phyloP scores from a whole-genome alignment of 2,113 vertebrate species.

The Xiphophorus couchianus region DNA sequence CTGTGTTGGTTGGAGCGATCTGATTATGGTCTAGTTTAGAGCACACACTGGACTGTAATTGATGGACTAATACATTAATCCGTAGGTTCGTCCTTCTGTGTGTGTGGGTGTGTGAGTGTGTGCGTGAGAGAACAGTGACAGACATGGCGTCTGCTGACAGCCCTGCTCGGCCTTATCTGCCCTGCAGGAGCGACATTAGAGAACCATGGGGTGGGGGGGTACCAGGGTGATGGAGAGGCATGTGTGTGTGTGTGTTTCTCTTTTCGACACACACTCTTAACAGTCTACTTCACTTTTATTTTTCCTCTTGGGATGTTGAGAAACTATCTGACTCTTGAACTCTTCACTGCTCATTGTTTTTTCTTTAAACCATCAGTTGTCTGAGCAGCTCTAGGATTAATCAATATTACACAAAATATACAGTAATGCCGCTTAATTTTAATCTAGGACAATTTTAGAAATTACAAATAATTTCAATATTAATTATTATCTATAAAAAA shows the following conservation, averaged over 20 bases:
- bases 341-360: background rate
- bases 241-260: slow-evolving; percentile 14
- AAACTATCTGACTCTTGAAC: slow-evolving; percentile 7
- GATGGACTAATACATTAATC: slow-evolving; percentile 32
- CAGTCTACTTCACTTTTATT: slow-evolving; percentile 35
- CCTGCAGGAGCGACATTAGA: slow-evolving; percentile 64
- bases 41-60: slow-evolving; percentile 17
- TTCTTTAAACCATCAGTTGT: background rate
- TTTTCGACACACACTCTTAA: slow-evolving; percentile 44
- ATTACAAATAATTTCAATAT: too few relatives aligned
- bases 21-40: slow-evolving; percentile 32
- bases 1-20: slow-evolving; percentile 28
- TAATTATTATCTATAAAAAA: too few relatives aligned
- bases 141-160: slow-evolving; percentile 54
- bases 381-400: background rate
- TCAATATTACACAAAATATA: background rate
- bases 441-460: too few relatives aligned
- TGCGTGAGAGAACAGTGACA: slow-evolving; percentile 24
- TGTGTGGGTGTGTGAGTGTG: slow-evolving; percentile 20
- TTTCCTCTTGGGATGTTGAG: slow-evolving; percentile 11
- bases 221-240: slow-evolving; percentile 10
- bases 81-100: slow-evolving; percentile 13
- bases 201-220: slow-evolving; percentile 2
- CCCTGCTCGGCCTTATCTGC: slow-evolving; percentile 56
- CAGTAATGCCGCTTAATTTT: too few relatives aligned